Percentiles rank a stretch among this genome's conserved stretches.
Conservation (phyloP, 2,888 invertebrate species). For the Dione juno region DNA sequence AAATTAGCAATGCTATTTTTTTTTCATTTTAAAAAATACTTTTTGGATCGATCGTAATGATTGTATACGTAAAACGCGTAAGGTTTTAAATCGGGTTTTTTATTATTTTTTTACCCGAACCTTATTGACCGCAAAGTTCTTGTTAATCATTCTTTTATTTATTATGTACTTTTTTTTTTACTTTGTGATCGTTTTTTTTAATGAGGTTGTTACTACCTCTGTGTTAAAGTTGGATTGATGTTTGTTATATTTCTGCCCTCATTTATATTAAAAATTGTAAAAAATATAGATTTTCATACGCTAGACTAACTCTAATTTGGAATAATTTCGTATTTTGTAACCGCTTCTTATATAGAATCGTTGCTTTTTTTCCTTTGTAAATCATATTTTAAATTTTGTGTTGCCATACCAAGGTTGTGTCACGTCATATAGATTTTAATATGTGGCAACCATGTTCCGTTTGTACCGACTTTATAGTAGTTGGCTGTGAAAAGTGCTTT, state of each 20-base stretch:
- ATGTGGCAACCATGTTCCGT: constrained; percentile 18
- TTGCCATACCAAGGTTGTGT: constrained; percentile 22
- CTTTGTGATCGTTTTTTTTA: constrained; percentile 56
- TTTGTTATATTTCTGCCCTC: constrained; percentile 31
- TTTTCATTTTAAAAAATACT: constrained; percentile 12
- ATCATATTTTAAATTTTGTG: constrained; percentile 9
- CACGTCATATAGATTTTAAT: constrained; percentile 18
- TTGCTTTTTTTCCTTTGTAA: not conserved
- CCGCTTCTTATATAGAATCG: not conserved
- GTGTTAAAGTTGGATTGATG: constrained; percentile 23
- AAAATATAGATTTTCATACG: not conserved
- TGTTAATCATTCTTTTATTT: constrained; percentile 58
- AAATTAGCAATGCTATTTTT: not conserved
- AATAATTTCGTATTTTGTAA: too few species aligned
- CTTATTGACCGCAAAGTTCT: constrained; percentile 55
- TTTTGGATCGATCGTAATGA: constrained; percentile 19
- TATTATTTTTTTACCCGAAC: constrained; percentile 51
- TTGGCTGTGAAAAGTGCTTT: constrained; percentile 44
- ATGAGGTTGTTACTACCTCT: constrained; percentile 30
- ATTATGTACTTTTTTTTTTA: constrained; percentile 55
- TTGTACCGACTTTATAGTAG: constrained; percentile 30
- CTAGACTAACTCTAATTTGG: not conserved
- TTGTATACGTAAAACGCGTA: constrained; percentile 48
- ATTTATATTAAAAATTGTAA: constrained; percentile 2
- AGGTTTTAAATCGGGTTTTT: constrained; percentile 39